Base-by-base conservation (phyloP, 2,797 vertebrate genomes). In the Pristis pectinata region DNA sequence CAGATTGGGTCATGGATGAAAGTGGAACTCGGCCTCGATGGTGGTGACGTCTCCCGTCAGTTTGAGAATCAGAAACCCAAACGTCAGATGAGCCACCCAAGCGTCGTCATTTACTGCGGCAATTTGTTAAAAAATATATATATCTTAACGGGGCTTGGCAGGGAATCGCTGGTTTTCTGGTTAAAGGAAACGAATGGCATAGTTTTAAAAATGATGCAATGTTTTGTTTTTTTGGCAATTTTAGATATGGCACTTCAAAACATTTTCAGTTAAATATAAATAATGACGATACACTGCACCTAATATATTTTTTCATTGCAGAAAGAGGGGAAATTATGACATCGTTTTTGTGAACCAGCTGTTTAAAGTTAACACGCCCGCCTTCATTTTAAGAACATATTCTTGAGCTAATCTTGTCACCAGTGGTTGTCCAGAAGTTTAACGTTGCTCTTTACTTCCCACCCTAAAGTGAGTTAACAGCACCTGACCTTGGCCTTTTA, bases 401-500 rank as follows among this genome's bases (percentile, higher is more conserved):
- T 10, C 30, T 93, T 34, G 15, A 30, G 44, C 76, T 49, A 72
- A 72, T 44, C 91, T 72, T 49, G 64, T 8, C 27, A 37, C 70
- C 67, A 44, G 41, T 22, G 2, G 64, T 72, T 30, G 41, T 67
- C 93, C 7, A 17, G 89, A 70, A 64, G 44, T n/a, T 37, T n/a
- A 67, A 70, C 37, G 61, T 37, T 44, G 64, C 27, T 15, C 67
- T 6, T 72, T 72, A 93, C 13, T 72, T 53, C 11, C 41, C 92
- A 94, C 44, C 41, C 37, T 22, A 37, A 13, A 53, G 30, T 56
- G 41, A 49, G 92, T 76, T 94, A 76, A 9, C 92, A 53, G 19
- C 92, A 76, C 44, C 70, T 94, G 92, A 53, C 92, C 44, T 94
- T 94, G 92, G 72, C 92, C 70, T 74, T 56, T 87, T 41, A 41